These are phyloP conservation scores for Amphibalanus amphitrite DNA, from an alignment of 1,140 invertebrate genomes.

Conservation along the genomic window DNA sequence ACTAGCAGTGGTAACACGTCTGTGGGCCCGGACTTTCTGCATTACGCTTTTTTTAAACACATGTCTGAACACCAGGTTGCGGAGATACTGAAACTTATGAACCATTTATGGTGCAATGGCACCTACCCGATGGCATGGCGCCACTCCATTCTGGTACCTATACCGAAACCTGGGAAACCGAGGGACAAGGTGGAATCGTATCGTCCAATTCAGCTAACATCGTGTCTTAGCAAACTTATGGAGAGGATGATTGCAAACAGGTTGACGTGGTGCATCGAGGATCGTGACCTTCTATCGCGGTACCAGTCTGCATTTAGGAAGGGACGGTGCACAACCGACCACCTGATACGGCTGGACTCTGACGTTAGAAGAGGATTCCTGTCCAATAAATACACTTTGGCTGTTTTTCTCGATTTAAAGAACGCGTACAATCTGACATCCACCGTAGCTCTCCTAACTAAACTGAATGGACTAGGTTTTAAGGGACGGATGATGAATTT, in stretches of 20 bases:
- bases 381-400: neutral
- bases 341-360: neutral
- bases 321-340: neutral
- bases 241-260: neutral
- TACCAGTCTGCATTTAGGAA: neutral
- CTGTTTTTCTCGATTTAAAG: neutral
- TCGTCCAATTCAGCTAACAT: neutral
- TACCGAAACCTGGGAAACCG: neutral
- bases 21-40: neutral
- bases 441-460: neutral
- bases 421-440: neutral
- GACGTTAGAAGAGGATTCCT: neutral
- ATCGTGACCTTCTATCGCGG: neutral
- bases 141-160: neutral
- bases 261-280: neutral
- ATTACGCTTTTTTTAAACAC: neutral
- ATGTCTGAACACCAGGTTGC: too few relatives aligned
- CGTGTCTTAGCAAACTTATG: neutral
- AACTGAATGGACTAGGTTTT: constrained; percentile 4
- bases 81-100: too few relatives aligned
- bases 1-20: neutral
- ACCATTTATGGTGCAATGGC: too few relatives aligned
- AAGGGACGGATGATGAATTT: constrained; percentile 5
- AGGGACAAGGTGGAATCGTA: neutral
- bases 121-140: too few relatives aligned